Evolutionary conservation across 2,888 invertebrate species (phyloP).

Genomic region (Eremobia ochroleuca): DNA sequence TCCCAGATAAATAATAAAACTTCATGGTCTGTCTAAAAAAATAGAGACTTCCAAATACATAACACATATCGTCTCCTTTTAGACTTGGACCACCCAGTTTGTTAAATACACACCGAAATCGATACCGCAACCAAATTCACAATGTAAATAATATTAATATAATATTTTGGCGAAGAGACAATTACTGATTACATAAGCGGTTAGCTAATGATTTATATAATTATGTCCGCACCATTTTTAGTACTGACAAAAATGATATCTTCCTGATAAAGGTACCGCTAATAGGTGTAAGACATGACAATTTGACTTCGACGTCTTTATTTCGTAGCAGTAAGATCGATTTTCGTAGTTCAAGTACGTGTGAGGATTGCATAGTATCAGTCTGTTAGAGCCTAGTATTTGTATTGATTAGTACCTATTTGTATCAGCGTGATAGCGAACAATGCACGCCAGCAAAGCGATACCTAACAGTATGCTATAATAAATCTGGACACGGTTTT

Average conservation of each 20-base stretch:
- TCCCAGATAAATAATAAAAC: neutral
- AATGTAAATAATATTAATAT: conserved; percentile 20
- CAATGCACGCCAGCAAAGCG: neutral
- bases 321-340: neutral
- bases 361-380: neutral
- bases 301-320: neutral
- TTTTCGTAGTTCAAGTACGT: neutral
- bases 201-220: conserved; percentile 31
- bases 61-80: neutral
- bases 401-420: neutral
- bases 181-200: conserved; percentile 21
- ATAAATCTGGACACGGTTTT: no score
- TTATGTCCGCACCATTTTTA: conserved; percentile 31
- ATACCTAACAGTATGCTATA: neutral
- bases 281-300: neutral
- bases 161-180: neutral
- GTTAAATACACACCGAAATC: neutral
- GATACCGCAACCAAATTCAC: conserved; percentile 12
- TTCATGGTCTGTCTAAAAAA: neutral
- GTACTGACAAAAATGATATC: conserved; percentile 1
- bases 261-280: neutral
- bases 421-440: no score
- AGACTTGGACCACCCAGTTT: conserved; percentile 17
- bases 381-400: neutral
- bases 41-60: neutral